Evolutionary conservation across 2,888 invertebrate genomes (phyloP).

Genomic region (Rhopalosiphum nymphaeae): DNA sequence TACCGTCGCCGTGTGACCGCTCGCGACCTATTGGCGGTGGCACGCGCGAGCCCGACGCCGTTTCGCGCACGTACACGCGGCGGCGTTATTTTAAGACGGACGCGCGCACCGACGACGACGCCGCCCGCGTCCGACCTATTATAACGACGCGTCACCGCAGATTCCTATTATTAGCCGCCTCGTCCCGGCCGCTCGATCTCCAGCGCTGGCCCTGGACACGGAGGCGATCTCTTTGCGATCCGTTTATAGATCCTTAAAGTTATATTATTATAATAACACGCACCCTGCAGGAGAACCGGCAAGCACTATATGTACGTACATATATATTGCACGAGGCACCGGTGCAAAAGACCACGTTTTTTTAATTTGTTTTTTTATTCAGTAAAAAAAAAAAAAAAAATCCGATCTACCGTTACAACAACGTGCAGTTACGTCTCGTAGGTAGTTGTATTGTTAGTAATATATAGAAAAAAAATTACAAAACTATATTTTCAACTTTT

Average conservation of each 20-base stretch:
- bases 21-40: conserved; percentile 17
- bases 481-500: too few species aligned
- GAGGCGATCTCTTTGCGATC: background rate
- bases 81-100: conserved; percentile 43
- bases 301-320: too few species aligned
- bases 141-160: background rate
- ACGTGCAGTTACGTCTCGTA: too few species aligned
- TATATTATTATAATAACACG: background rate
- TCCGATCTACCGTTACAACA: too few species aligned
- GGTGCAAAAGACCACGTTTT: too few species aligned
- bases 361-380: too few species aligned
- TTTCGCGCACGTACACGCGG: conserved; percentile 30
- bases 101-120: background rate
- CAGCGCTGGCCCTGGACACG: background rate
- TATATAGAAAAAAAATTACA: too few species aligned
- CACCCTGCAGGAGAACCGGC: background rate
- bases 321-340: too few species aligned
- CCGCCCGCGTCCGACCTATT: background rate
- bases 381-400: too few species aligned
- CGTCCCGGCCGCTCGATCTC: conserved; percentile 39
- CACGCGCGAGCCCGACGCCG: background rate
- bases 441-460: too few species aligned
- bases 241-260: background rate
- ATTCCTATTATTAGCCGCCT: conserved; percentile 8
- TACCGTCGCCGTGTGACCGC: background rate